Base-by-base conservation (phyloP, 1,140 invertebrate species). In the Lepidotrigona ventralis region DNA sequence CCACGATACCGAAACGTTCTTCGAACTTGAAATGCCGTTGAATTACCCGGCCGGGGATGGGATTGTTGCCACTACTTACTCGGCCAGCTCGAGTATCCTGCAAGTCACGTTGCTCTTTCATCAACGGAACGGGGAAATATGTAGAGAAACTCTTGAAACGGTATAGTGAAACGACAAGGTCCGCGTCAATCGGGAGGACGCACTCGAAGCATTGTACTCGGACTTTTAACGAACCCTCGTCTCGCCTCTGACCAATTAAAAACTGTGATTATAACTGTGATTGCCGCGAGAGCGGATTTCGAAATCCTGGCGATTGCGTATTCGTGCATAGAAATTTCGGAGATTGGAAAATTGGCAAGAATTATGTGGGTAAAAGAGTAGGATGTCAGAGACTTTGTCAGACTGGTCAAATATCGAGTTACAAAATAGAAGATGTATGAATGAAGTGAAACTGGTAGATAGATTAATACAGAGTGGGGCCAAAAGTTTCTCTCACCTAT, bases 101-200 rank as follows among this genome's bases (percentile, higher is more conserved):
- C 71, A 14, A 73, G 71, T 73, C 71, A 33, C 51, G 71, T 73
- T 56, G 53, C 71, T 33, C 71, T 53, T 73, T 73, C 71, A 73
- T 73, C 71, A 58, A 73, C 21, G 9, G 26, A 58, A 71, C 17
- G 15, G n/a, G 23, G 29, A 53, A 53, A 72, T n/a, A 39, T 21
- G n/a, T 17, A 17, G 54, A 19, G 46, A 26, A 19, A 74, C 11
- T 15, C 72, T 74, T 23, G 72, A 58, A 58, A 58, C 21, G 72
- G 23, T n/a, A 33, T n/a, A 39, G 12, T 11, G 15, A 33, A 74
- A n/a, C 72, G 72, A n/a, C 54, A 26, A 26, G 53, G 53, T n/a
- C 29, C 14, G 26, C 26, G 19, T 26, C n/a, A 26, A 9, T 72
- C 51, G 14, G 1, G 12, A 8, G 5, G 17, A 56, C 5, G 11